Evolutionary conservation across 2,888 invertebrate genomes (phyloP).

Genomic region (Campoplex capitator): DNA sequence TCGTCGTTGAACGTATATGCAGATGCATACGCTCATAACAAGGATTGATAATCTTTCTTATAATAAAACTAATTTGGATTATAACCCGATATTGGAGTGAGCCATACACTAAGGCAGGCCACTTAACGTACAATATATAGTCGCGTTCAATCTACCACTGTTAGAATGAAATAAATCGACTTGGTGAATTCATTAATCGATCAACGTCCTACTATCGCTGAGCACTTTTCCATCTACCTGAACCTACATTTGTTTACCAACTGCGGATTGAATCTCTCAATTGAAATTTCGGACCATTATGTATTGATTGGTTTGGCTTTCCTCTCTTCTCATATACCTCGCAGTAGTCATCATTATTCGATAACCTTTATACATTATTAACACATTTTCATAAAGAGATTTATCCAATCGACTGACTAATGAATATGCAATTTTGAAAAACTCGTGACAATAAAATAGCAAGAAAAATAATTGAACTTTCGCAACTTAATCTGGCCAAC

Average conservation of each 20-base stretch:
- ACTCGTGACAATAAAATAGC: not conserved
- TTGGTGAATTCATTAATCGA: slow-evolving; percentile 58
- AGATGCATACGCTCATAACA: not conserved
- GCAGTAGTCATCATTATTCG: slow-evolving; percentile 33
- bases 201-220: slow-evolving; percentile 45
- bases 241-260: slow-evolving; percentile 52
- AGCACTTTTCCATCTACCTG: not conserved
- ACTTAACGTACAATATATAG: not conserved
- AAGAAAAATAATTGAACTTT: not conserved
- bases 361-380: slow-evolving; percentile 32
- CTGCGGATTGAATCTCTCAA: slow-evolving; percentile 57
- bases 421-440: not conserved
- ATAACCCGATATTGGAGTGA: slow-evolving; percentile 35
- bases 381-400: not conserved
- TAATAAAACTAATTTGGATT: slow-evolving; percentile 38
- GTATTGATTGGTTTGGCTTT: slow-evolving; percentile 20
- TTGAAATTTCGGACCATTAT: slow-evolving; percentile 52
- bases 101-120: not conserved
- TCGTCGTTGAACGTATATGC: not conserved
- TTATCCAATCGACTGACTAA: not conserved
- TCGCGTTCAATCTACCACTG: slow-evolving; percentile 35
- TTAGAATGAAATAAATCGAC: slow-evolving; percentile 60
- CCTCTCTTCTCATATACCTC: not conserved
- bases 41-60: not conserved
- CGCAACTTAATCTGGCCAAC: slow-evolving; percentile 2